Conservation (phyloP, 2,797 vertebrate genomes). For the Phrynocephalus vlangalii region DNA sequence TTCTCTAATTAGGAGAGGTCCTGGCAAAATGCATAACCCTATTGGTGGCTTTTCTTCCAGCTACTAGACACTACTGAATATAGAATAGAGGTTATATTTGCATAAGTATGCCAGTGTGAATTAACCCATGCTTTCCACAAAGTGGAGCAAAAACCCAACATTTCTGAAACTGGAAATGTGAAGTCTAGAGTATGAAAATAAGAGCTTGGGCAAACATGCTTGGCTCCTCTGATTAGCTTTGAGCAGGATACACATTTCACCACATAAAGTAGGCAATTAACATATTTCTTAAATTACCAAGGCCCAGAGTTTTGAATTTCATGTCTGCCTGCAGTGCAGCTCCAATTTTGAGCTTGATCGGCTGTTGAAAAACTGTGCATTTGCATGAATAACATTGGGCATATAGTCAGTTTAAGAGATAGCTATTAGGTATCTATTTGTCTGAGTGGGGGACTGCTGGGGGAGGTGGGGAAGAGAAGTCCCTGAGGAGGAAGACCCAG, state of each 20-base stretch:
- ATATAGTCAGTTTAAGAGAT: neutral
- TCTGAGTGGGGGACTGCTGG: neutral
- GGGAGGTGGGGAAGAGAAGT: too few species aligned
- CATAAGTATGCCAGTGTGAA: neutral
- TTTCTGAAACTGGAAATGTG: neutral
- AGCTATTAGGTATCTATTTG: neutral
- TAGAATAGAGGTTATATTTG: neutral
- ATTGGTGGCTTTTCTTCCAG: neutral
- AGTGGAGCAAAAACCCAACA: neutral
- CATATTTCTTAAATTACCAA: neutral
- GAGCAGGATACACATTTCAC: neutral
- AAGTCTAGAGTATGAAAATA: neutral
- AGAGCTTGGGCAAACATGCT: neutral
- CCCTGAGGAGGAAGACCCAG: too few species aligned
- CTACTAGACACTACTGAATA: neutral
- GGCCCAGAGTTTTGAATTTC: neutral
- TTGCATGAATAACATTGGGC: neutral
- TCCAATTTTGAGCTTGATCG: neutral
- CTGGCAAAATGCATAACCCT: neutral
- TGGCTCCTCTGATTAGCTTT: neutral
- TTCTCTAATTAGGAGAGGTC: too few species aligned
- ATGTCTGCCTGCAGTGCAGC: neutral
- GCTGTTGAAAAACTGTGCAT: rapidly evolving
- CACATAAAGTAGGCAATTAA: neutral
- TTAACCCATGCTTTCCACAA: neutral